These are phyloP conservation scores for Calonectris borealis DNA, from an alignment of 2,113 vertebrate genomes.

Conservation along the genomic window DNA sequence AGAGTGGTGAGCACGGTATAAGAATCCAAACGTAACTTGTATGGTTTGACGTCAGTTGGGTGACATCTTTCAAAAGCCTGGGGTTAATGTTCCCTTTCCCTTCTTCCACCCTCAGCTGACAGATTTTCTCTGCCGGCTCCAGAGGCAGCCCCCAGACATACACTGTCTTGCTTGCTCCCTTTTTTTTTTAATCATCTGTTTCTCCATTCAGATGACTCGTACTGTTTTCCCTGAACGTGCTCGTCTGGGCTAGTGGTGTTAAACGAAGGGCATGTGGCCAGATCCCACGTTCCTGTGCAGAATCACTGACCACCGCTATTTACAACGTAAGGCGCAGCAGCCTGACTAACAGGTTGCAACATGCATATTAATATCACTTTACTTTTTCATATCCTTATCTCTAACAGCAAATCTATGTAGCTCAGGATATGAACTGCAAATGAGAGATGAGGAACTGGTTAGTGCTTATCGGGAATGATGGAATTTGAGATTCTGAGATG, in stretches of 20 bases:
- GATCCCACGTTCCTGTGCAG: background rate
- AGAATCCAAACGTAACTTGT: background rate
- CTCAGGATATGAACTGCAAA: conserved; percentile 52
- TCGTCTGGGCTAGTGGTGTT: background rate
- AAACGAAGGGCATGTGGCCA: background rate
- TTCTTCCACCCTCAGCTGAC: background rate
- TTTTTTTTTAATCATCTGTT: background rate
- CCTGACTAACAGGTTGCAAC: background rate
- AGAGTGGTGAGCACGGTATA: fast-evolving
- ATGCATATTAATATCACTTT: background rate
- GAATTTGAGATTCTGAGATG: conserved; percentile 47
- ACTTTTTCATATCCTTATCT: conserved; percentile 36
- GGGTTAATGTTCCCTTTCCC: background rate
- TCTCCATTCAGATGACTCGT: background rate
- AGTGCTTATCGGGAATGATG: conserved; percentile 1
- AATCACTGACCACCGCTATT: background rate
- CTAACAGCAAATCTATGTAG: conserved; percentile 14
- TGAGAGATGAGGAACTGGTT: conserved; percentile 44
- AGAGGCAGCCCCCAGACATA: background rate
- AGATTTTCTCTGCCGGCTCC: background rate
- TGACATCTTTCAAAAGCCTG: background rate
- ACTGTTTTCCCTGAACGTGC: background rate
- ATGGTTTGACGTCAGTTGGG: background rate
- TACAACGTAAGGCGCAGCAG: background rate
- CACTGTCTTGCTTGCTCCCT: background rate